Evolutionary conservation across 2,888 invertebrate genomes (phyloP).

Genomic region (Furcula furcula): DNA sequence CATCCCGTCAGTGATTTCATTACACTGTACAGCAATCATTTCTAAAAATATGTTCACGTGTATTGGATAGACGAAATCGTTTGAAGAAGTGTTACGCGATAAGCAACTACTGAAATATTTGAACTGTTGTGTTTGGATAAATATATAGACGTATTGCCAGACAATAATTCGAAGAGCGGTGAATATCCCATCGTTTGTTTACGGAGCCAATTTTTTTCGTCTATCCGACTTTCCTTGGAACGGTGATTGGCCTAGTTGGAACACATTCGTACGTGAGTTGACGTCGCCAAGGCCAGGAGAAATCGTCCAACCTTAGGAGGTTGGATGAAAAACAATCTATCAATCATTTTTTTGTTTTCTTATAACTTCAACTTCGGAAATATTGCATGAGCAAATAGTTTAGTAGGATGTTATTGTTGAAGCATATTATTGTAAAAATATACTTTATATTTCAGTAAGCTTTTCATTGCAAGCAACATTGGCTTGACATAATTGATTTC

Average conservation of each 20-base stretch:
- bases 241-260: constrained; percentile 30
- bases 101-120: neutral
- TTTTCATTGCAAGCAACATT: no score
- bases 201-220: constrained; percentile 11
- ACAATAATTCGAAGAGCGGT: neutral
- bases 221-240: constrained; percentile 14
- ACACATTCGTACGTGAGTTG: constrained; percentile 16
- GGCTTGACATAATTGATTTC: no score
- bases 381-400: neutral
- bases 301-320: constrained; percentile 13
- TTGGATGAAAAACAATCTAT: constrained; percentile 16
- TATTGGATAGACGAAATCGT: constrained; percentile 7
- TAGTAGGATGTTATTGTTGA: neutral
- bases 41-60: constrained; percentile 30
- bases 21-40: constrained; percentile 23
- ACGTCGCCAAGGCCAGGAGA: constrained; percentile 20
- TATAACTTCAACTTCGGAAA: no score
- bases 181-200: neutral
- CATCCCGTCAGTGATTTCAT: constrained; percentile 24
- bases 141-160: neutral
- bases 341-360: constrained; percentile 4
- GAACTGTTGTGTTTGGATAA: neutral
- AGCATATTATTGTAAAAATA: no score
- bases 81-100: neutral
- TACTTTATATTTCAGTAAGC: no score